Evolutionary conservation across 1,140 invertebrate genomes (phyloP).

Genomic region (Drusus annulatus): DNA sequence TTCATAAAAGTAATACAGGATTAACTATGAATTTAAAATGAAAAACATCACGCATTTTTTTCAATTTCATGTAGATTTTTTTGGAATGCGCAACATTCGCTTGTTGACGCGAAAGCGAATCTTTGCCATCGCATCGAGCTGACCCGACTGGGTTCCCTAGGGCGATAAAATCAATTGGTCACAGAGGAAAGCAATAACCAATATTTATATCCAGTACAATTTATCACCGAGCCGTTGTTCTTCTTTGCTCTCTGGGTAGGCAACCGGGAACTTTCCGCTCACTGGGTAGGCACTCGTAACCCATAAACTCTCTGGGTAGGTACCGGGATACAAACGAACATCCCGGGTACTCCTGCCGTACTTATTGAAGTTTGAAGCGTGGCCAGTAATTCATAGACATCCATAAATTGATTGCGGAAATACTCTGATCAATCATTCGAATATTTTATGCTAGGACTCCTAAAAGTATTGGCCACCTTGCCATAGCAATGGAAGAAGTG

Average conservation of each 20-base stretch:
- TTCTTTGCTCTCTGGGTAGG: background rate
- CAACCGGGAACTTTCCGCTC: background rate
- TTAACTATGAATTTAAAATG: too few relatives aligned
- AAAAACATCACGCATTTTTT: too few relatives aligned
- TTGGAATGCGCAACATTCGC: too few relatives aligned
- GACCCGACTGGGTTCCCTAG: conserved; percentile 8
- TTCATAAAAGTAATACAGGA: too few relatives aligned
- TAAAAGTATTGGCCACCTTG: too few relatives aligned
- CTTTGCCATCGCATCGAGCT: too few relatives aligned
- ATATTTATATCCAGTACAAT: conserved; percentile 55
- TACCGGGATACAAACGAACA: too few relatives aligned
- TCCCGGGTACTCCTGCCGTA: background rate
- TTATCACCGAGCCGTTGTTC: conserved; percentile 34
- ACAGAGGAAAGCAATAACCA: conserved; percentile 54
- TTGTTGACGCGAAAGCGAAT: too few relatives aligned
- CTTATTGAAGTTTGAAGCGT: conserved; percentile 10
- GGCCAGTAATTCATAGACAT: background rate
- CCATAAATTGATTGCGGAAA: background rate
- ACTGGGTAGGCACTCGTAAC: background rate
- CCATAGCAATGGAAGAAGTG: too few relatives aligned
- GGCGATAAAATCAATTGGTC: conserved; percentile 53
- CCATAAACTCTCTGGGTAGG: background rate
- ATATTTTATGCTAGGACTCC: too few relatives aligned
- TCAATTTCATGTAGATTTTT: too few relatives aligned
- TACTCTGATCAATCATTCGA: too few relatives aligned